Evolutionary conservation across 2,797 vertebrate genomes (phyloP).

Genomic region (Chanos chanos): DNA sequence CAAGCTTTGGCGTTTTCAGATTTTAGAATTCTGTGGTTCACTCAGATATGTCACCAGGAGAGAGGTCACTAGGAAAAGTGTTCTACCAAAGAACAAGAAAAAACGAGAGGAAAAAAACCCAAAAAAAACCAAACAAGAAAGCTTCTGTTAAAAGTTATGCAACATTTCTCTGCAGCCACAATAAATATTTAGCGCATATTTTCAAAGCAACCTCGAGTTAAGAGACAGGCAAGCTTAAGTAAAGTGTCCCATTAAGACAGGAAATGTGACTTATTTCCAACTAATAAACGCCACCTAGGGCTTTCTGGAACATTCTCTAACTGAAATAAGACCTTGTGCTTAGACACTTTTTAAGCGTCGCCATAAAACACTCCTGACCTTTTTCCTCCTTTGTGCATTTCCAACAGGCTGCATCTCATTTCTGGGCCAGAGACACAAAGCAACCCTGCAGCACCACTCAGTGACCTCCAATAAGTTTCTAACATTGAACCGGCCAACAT

Average conservation of each 20-base stretch:
- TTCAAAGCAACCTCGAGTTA: slow-evolving; percentile 7
- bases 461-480: slow-evolving; percentile 18
- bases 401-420: slow-evolving; percentile 8
- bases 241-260: slow-evolving; percentile 16
- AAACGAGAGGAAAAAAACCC: not conserved
- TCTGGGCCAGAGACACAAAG: slow-evolving; percentile 26
- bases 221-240: slow-evolving; percentile 8
- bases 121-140: too few relatives aligned
- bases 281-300: slow-evolving; percentile 11
- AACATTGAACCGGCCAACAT: slow-evolving; percentile 7
- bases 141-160: slow-evolving; percentile 1
- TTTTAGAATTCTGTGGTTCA: too few relatives aligned
- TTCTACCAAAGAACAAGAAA: too few relatives aligned
- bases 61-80: too few relatives aligned
- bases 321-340: slow-evolving; percentile 20
- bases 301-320: slow-evolving; percentile 16
- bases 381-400: slow-evolving; percentile 27
- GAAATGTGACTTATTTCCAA: slow-evolving; percentile 22
- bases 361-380: slow-evolving; percentile 43
- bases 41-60: too few relatives aligned
- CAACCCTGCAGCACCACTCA: slow-evolving; percentile 21
- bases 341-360: slow-evolving; percentile 27
- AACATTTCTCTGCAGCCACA: slow-evolving; percentile 3
- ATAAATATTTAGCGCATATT: slow-evolving; percentile 31
- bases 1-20: too few relatives aligned